These are phyloP conservation scores for Pyrrhia umbra DNA, from an alignment of 2,888 invertebrate species.

Conservation along the genomic window DNA sequence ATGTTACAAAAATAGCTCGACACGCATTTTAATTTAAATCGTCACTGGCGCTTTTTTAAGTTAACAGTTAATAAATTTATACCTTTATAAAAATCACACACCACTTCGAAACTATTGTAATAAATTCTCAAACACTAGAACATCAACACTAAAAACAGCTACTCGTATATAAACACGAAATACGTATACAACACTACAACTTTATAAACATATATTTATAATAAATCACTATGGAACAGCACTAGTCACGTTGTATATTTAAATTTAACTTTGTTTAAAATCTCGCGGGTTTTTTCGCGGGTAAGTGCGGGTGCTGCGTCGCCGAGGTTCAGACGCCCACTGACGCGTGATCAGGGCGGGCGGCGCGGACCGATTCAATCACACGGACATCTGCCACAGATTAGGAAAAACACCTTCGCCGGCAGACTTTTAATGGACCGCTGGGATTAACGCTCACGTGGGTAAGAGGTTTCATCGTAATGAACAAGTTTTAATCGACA, in stretches of 20 bases:
- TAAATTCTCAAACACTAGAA: constrained; percentile 42
- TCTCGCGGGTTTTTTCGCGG: constrained; percentile 41
- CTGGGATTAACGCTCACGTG: constrained; percentile 58
- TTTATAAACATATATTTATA: constrained; percentile 18
- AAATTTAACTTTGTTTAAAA: constrained; percentile 38
- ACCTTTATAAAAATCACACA: constrained; percentile 40
- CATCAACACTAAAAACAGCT: constrained; percentile 55
- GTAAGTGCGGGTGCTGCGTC: constrained; percentile 36
- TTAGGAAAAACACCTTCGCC: constrained; percentile 73
- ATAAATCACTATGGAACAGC: constrained; percentile 25
- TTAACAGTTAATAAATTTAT: background rate
- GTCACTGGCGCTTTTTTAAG: background rate
- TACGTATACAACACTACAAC: constrained; percentile 44
- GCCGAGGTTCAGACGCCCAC: constrained; percentile 57
- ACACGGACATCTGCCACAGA: constrained; percentile 73
- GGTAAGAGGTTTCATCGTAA: constrained; percentile 23
- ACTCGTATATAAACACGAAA: constrained; percentile 49
- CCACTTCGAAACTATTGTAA: constrained; percentile 30
- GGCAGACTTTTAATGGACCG: constrained; percentile 71
- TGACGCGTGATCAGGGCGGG: constrained; percentile 61
- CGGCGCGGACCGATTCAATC: constrained; percentile 67
- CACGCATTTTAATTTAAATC: constrained; percentile 45
- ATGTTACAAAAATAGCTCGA: background rate
- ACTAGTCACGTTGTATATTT: constrained; percentile 32
- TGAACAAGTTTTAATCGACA: constrained; percentile 54